A percentile compares a stretch with the other conserved stretches of the same genome.
Evolutionary conservation across 2,113 vertebrate genomes (phyloP).

Genomic region (Tetrao urogallus): DNA sequence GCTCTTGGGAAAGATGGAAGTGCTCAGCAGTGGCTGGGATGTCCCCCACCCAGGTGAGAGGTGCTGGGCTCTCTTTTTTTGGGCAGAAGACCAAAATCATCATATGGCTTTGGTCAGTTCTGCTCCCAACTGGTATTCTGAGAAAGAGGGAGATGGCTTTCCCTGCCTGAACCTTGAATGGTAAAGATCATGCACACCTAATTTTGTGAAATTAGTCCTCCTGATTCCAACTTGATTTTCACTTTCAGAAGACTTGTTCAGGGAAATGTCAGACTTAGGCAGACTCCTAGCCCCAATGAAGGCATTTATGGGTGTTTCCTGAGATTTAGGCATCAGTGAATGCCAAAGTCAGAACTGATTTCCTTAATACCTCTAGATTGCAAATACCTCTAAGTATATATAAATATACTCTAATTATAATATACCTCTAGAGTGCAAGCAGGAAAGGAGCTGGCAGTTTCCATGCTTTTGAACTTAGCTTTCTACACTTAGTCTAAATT

Average conservation of each 20-base stretch:
- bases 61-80: background rate
- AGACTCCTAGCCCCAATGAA: background rate
- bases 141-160: background rate
- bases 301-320: background rate
- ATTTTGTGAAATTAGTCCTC: background rate
- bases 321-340: background rate
- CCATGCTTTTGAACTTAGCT: background rate
- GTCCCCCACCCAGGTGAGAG: background rate
- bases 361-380: background rate
- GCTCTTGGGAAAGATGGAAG: background rate
- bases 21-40: background rate
- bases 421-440: background rate
- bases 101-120: background rate
- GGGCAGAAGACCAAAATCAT: background rate
- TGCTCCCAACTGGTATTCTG: background rate
- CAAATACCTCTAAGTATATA: no score
- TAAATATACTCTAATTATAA: no score
- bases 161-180: background rate
- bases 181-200: background rate
- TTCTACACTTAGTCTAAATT: background rate
- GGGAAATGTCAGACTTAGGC: background rate
- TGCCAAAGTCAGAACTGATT: background rate
- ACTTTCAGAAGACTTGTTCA: background rate
- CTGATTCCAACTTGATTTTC: background rate
- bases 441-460: background rate